Percentiles rank a stretch among this genome's conserved stretches.
These are phyloP conservation scores for Clarias fuscus DNA, from an alignment of 2,797 vertebrate species.

Conservation along the genomic window DNA sequence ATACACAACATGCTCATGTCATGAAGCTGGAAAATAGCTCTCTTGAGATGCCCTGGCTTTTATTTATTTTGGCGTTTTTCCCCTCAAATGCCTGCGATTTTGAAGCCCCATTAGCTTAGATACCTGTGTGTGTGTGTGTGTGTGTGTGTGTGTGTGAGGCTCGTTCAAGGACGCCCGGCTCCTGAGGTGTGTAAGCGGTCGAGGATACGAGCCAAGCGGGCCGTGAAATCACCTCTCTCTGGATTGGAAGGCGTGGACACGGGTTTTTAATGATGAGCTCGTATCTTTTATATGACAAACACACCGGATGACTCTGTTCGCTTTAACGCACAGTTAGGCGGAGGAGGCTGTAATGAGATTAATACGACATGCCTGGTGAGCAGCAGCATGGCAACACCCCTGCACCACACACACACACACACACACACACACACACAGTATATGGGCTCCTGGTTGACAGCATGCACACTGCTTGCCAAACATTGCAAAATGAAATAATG, in stretches of 20 bases:
- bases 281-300: constrained; percentile 78
- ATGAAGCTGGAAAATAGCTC: constrained; percentile 15
- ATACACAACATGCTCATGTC: background rate
- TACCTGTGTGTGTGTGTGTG: constrained; percentile 15
- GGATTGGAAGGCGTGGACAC: constrained; percentile 77
- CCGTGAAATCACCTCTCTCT: constrained; percentile 82
- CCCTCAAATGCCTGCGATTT: background rate
- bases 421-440: constrained; percentile 3
- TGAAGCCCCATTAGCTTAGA: constrained; percentile 33
- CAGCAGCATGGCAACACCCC: background rate
- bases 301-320: constrained; percentile 78
- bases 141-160: constrained; percentile 13
- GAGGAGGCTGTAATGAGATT: constrained; percentile 69
- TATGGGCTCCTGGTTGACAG: background rate
- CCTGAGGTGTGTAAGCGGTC: constrained; percentile 58
- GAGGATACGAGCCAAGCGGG: constrained; percentile 63
- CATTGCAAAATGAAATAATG: background rate
- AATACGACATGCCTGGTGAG: constrained; percentile 64
- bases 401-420: constrained; percentile 9
- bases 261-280: constrained; percentile 80
- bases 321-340: constrained; percentile 76
- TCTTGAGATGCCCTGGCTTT: background rate
- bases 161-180: constrained; percentile 47
- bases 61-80: constrained; percentile 15
- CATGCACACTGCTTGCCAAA: background rate